phyloP scores from a whole-genome alignment of 2,888 invertebrate species.

The Euproctis similis region DNA sequence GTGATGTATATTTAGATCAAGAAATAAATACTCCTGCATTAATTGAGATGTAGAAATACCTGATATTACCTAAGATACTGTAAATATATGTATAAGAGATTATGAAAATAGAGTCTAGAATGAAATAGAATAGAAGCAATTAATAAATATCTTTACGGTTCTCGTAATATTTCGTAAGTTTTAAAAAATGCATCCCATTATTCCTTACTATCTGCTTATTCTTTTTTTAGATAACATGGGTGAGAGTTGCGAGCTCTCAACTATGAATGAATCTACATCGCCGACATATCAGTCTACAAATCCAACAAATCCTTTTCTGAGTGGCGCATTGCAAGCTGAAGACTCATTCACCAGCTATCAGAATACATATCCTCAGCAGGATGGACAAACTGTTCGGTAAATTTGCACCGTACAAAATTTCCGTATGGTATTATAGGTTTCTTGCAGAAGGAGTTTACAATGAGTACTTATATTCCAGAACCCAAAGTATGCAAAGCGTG shows the following conservation, averaged over 20 bases:
- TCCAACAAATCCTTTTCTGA: slow-evolving; percentile 71
- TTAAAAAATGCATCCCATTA: too few relatives aligned
- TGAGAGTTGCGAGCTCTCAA: slow-evolving; percentile 77
- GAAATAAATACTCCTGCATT: too few relatives aligned
- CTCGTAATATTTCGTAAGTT: too few relatives aligned
- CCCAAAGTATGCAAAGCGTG: slow-evolving; percentile 77
- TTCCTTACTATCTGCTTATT: not conserved
- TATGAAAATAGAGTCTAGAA: too few relatives aligned
- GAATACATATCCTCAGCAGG: slow-evolving; percentile 65
- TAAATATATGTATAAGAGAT: too few relatives aligned
- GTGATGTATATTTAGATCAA: too few relatives aligned
- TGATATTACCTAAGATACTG: too few relatives aligned
- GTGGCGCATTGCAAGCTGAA: slow-evolving; percentile 67
- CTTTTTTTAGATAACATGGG: slow-evolving; percentile 41
- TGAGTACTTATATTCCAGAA: slow-evolving; percentile 42
- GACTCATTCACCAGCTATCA: slow-evolving; percentile 75
- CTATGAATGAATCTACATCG: slow-evolving; percentile 70
- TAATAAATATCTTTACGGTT: too few relatives aligned
- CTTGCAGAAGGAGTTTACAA: too few relatives aligned
- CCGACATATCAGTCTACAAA: slow-evolving; percentile 73
- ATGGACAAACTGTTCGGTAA: slow-evolving; percentile 65
- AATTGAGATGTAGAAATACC: too few relatives aligned
- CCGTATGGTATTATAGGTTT: too few relatives aligned
- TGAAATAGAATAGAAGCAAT: too few relatives aligned
- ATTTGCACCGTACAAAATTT: not conserved